Conservation (phyloP, 2,888 invertebrate genomes). For the Drosophila mulleri region DNA sequence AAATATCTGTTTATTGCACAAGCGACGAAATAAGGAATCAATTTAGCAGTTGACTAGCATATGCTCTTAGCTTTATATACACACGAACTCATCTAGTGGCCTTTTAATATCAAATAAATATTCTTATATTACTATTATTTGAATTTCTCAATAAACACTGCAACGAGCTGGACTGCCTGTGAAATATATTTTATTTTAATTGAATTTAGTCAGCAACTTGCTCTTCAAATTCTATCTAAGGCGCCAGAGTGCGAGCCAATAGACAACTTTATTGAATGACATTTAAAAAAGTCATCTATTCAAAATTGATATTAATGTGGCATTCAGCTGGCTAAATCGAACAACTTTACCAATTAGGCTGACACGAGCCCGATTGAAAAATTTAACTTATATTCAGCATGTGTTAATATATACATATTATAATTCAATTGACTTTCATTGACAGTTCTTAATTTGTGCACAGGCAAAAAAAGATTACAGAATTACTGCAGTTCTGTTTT, state of each 20-base stretch:
- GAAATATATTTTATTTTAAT: background rate
- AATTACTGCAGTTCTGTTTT: background rate
- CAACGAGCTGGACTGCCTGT: background rate
- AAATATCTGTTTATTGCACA: slow-evolving; percentile 6
- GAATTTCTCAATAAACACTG: background rate
- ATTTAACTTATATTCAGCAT: background rate
- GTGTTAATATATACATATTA: background rate
- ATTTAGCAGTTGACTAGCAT: too few species aligned
- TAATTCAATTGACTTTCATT: background rate
- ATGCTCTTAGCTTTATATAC: too few species aligned
- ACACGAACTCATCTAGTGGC: background rate
- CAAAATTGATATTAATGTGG: background rate
- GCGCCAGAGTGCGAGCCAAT: background rate
- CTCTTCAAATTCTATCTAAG: background rate
- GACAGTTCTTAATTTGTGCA: background rate
- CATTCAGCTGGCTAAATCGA: too few species aligned
- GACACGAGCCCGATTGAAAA: too few species aligned
- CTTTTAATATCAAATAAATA: background rate
- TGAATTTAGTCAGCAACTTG: background rate
- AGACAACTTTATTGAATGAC: background rate
- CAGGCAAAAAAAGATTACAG: background rate
- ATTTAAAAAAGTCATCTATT: background rate
- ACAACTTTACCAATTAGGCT: background rate
- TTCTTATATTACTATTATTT: background rate
- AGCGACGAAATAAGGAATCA: background rate